These are phyloP conservation scores for Zaprionus taronus DNA, from an alignment of 1,140 invertebrate species.

Conservation along the genomic window DNA sequence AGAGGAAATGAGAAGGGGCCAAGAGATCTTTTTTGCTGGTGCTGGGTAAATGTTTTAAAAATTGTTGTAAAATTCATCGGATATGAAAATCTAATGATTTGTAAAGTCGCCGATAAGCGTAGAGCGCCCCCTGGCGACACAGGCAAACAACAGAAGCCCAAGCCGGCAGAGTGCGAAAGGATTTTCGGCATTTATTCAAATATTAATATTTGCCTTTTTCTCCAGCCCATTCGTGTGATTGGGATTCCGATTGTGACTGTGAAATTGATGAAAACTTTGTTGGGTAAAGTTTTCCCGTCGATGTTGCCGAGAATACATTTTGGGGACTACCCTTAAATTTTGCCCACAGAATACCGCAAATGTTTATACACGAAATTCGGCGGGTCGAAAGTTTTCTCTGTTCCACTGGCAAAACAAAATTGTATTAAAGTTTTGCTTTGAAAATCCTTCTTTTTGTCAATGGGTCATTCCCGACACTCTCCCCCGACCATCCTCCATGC, in stretches of 20 bases:
- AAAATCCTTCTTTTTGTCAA: conserved; percentile 15
- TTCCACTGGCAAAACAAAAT: conserved; percentile 55
- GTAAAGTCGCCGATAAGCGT: conserved; percentile 78
- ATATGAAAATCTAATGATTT: conserved; percentile 83
- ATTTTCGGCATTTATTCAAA: conserved; percentile 76
- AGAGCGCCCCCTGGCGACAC: conserved; percentile 46
- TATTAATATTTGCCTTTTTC: conserved; percentile 74
- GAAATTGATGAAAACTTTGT: conserved; percentile 38
- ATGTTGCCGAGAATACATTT: background rate
- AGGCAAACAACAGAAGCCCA: conserved; percentile 19
- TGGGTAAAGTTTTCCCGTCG: conserved; percentile 8
- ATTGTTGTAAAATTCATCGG: conserved; percentile 82
- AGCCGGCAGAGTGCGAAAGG: conserved; percentile 60
- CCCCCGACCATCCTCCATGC: background rate
- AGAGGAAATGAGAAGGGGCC: conserved; percentile 11
- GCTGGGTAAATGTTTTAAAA: conserved; percentile 62
- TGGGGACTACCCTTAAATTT: conserved; percentile 28
- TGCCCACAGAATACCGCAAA: conserved; percentile 32
- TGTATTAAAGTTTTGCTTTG: conserved; percentile 60
- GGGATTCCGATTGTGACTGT: conserved; percentile 30
- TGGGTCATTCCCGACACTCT: conserved; percentile 19
- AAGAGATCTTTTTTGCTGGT: conserved; percentile 41
- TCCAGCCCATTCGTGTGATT: conserved; percentile 42
- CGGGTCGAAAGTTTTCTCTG: conserved; percentile 38
- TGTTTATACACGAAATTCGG: conserved; percentile 58